Evolutionary conservation across 2,888 invertebrate species (phyloP).

Genomic region (Euproctis similis): DNA sequence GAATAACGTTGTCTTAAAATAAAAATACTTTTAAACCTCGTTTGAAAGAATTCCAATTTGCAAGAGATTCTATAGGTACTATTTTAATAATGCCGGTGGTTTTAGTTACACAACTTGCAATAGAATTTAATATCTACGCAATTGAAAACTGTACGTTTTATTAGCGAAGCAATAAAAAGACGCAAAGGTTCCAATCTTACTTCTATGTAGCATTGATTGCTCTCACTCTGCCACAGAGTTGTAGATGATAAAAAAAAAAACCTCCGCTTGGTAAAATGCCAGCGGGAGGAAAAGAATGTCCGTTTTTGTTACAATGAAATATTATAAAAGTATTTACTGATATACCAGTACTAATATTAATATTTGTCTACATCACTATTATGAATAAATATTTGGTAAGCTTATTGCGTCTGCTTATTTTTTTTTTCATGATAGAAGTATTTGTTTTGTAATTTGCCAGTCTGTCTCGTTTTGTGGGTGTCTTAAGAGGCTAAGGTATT

Average conservation of each 20-base stretch:
- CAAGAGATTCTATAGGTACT: background rate
- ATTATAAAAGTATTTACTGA: too few species aligned
- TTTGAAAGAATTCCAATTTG: slow-evolving; percentile 6
- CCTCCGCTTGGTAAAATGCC: slow-evolving; percentile 67
- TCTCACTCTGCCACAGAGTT: slow-evolving; percentile 41
- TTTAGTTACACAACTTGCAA: slow-evolving; percentile 27
- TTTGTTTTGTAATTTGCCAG: background rate
- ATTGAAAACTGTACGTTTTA: slow-evolving; percentile 46
- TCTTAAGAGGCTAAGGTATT: too few species aligned
- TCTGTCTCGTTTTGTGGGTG: too few species aligned
- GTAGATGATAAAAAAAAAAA: slow-evolving; percentile 59
- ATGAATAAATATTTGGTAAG: too few species aligned
- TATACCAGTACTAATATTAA: too few species aligned
- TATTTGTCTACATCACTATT: too few species aligned
- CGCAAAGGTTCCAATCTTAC: slow-evolving; percentile 47
- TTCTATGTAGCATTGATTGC: slow-evolving; percentile 62
- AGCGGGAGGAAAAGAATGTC: slow-evolving; percentile 60
- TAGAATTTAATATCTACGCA: slow-evolving; percentile 37
- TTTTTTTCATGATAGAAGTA: too few species aligned
- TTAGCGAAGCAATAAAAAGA: slow-evolving; percentile 43
- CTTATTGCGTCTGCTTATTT: too few species aligned
- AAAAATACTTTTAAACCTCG: background rate
- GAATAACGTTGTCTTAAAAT: too few species aligned
- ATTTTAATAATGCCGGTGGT: slow-evolving; percentile 6
- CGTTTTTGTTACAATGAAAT: slow-evolving; percentile 44